These are phyloP conservation scores for Dicrostonyx torquatus DNA, from an alignment of 2,797 vertebrate genomes.

Conservation along the genomic window DNA sequence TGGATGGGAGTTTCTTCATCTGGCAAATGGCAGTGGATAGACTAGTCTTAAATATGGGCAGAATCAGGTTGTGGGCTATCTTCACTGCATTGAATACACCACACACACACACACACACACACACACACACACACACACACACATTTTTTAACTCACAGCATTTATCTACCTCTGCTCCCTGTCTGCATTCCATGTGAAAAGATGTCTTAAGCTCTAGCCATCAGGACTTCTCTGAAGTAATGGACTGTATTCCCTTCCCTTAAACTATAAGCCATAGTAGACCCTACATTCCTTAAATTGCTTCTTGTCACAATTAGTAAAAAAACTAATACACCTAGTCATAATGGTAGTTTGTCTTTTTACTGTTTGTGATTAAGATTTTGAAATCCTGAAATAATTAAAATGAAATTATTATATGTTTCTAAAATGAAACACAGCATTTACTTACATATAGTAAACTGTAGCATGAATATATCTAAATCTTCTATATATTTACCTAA, in stretches of 20 bases:
- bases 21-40: not conserved
- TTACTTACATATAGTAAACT: not conserved
- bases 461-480: not conserved
- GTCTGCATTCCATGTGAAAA: not conserved
- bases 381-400: not conserved
- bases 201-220: rapidly evolving
- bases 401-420: not conserved
- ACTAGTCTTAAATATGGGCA: not conserved
- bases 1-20: not conserved
- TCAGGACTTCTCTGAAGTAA: too few species aligned
- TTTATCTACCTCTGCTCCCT: too few species aligned
- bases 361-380: not conserved
- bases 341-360: not conserved
- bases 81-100: not conserved
- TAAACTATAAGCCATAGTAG: not conserved
- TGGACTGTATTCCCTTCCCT: too few species aligned
- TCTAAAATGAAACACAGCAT: not conserved
- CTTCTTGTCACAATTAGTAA: not conserved
- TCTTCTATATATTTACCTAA: not conserved
- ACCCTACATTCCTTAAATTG: not conserved
- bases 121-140: too few species aligned
- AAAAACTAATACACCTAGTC: not conserved
- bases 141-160: too few species aligned
- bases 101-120: too few species aligned
- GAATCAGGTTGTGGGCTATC: too few species aligned